Base-by-base conservation (phyloP, 2,888 invertebrate species). In the Caenorhabditis becei region DNA sequence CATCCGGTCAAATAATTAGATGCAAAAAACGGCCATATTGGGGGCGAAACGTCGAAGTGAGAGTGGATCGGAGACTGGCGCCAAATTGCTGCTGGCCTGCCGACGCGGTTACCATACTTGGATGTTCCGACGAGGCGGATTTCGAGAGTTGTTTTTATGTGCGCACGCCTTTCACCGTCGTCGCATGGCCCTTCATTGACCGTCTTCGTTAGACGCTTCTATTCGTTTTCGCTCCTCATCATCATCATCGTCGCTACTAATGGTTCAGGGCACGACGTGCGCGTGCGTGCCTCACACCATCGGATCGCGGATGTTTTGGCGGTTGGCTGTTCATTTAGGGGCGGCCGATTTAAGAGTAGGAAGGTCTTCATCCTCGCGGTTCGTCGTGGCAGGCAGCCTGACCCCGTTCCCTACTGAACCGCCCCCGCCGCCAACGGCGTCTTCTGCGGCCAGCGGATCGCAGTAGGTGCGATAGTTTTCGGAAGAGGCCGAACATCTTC, bases 261-360 rank as follows among this genome's bases (percentile, higher is more conserved):
- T 75, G 75, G 75, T 75, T 75, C 61, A 61, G 66, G 75, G 75
- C 66, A 75, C 75, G 75, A 53, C 66, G 75, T 75, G 54, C 65
- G 75, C 65, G 75, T 37, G 75, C 75, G 75, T 75, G 75, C 75
- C 75, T 75, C 75, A 75, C 75, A 75, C 75, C 75, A 75, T 67
- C 54, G 66, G 61, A 74, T 80, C 80, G 80, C 80, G 80, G 80
- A 80, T 80, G 80, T 80, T 80, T 80, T 80, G 69, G 67, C 67
- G 61, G 67, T 56, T 67, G 70, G 53, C 65, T 74, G 75, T 75
- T 75, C 75, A 75, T 75, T 75, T 66, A 75, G 66, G 75, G 75
- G 75, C 66, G 75, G 59, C 61, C 66, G 75, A 66, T 66, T 61
- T 59, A 53, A 66, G 59, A 32, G 47, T 20, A 14, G 61, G 14